Evolutionary conservation across 1,140 invertebrate species (phyloP), one percentile per base, ranked within the genome.

Genomic region (Apis dorsata): DNA sequence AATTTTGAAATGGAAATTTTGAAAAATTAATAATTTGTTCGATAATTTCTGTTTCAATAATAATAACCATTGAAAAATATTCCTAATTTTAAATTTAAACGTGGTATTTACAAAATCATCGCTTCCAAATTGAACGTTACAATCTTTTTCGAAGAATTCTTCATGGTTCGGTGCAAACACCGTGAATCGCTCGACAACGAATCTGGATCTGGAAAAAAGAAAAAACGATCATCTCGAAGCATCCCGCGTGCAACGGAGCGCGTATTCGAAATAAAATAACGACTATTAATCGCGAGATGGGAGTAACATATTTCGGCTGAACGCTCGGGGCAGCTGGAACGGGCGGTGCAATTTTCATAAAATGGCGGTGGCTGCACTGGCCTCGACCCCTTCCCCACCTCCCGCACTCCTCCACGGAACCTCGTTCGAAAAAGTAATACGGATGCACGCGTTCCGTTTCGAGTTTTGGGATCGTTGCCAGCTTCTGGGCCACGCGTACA

Each of bases 321-420:
- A 77, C 78, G 80, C 86, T 89, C 77, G 69, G 74, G 86, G 75
- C 85, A 87, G 77, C 79, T 90, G 85, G 76, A 89, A 86, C 85
- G 81, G 81, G 88, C 81, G 83, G 79, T 92, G 90, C 88, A 92
- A 92, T 92, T 93, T 92, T 93, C 90, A 92, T 92, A 91, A 92
- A 92, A 92, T 91, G 86, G 84, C 81, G 74, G 66, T 72, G 77
- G 75, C 80, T 65, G 78, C 63, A 60, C 68, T 44, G 81, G 74
- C 75, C 66, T 53, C 62, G 59, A 60, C 49, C 71, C 44, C 15
- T 19, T 63, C 65, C 51, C n/a, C n/a, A 28, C 71, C 68, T 28
- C 80, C 83, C 12, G 49, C 4, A 8, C 8, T 60, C 57, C 34
- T 49, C 9, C 68, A 24, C 62, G 59, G 49, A 44, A 73, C 73